A percentile compares a stretch with the other conserved stretches of the same genome.
Evolutionary conservation across 2,113 vertebrate genomes (phyloP).

Genomic region (Telmatochromis brachygnathus): DNA sequence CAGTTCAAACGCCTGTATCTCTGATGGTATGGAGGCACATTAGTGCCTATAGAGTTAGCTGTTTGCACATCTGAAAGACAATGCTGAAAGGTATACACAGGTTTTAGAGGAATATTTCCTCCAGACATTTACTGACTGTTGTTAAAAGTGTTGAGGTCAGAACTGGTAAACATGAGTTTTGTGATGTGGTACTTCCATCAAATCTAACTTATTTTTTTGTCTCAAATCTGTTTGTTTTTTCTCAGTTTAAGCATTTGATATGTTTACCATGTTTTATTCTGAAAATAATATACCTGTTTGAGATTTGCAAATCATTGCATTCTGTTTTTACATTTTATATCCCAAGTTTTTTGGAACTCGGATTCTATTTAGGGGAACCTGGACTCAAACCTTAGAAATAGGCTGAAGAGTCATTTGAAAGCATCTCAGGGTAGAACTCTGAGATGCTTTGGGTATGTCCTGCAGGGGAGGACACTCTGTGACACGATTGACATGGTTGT

Average conservation of each 20-base stretch:
- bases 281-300: background rate
- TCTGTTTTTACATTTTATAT: background rate
- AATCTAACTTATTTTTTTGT: accelerated
- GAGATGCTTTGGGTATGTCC: background rate
- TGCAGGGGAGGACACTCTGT: background rate
- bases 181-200: background rate
- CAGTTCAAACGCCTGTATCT: background rate
- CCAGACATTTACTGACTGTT: background rate
- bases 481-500: background rate
- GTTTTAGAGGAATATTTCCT: background rate
- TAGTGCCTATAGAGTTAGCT: background rate
- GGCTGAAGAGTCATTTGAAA: background rate
- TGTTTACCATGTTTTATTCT: background rate
- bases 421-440: accelerated
- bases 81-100: accelerated
- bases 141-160: background rate
- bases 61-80: background rate
- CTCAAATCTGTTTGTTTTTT: background rate
- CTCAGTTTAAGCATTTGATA: accelerated
- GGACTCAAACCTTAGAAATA: background rate
- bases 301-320: background rate
- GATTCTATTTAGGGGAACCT: background rate
- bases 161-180: background rate
- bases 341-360: accelerated
- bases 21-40: background rate